phyloP scores from a whole-genome alignment of 2,113 vertebrate genomes.

The Rhizomys pruinosus region DNA sequence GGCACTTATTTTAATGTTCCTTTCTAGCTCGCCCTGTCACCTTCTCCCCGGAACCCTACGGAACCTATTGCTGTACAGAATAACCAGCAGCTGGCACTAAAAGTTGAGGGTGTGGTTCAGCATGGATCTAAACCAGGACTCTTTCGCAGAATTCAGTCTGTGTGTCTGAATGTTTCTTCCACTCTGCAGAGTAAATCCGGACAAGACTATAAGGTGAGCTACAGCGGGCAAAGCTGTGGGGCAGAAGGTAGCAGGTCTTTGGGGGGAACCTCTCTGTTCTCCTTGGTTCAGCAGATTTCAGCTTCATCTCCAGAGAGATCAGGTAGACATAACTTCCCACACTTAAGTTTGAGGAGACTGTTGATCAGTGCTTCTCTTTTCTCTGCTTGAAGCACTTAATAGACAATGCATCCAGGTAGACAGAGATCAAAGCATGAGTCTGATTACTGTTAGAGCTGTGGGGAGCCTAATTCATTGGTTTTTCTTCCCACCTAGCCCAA shows the following conservation, averaged over 20 bases:
- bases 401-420: neutral
- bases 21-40: slow-evolving; percentile 95
- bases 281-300: neutral
- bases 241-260: neutral
- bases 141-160: slow-evolving; percentile 97
- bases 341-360: neutral
- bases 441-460: neutral
- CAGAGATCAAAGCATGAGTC: neutral
- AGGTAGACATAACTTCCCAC: neutral
- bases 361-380: neutral
- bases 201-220: slow-evolving; percentile 93
- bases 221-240: neutral
- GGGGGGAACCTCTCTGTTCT: neutral
- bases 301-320: neutral
- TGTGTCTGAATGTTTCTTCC: slow-evolving; percentile 95
- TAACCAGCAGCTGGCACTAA: slow-evolving; percentile 95
- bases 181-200: slow-evolving; percentile 94
- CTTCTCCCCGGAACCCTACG: slow-evolving; percentile 93
- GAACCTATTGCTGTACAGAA: slow-evolving; percentile 97
- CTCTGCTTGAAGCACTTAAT: neutral
- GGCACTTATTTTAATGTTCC: neutral
- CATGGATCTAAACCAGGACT: slow-evolving; percentile 96
- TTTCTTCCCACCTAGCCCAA: neutral
- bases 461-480: neutral
- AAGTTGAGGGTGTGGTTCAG: slow-evolving; percentile 98